Percentiles rank a stretch among this genome's conserved stretches.
phyloP scores from a whole-genome alignment of 2,797 vertebrate genomes.

The Tiaroga cobitis region DNA sequence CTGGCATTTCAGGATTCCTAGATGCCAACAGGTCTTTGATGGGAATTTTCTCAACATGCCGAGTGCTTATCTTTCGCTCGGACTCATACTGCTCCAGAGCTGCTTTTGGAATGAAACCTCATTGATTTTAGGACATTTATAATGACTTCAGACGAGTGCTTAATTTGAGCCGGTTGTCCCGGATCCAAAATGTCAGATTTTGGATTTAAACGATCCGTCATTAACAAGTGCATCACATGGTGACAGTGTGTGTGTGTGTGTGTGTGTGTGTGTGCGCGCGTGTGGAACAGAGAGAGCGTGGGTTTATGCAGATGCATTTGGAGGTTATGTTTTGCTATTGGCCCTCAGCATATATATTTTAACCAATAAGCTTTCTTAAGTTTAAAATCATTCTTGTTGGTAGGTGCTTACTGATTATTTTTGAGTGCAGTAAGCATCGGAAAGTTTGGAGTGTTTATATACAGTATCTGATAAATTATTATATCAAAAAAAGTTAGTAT shows the following conservation, averaged over 20 bases:
- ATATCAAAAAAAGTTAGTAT: neutral
- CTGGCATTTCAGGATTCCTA: slow-evolving; percentile 6
- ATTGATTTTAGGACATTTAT: neutral
- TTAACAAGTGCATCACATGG: neutral
- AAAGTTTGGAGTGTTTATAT: neutral
- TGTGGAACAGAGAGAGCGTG: neutral
- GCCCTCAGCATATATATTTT: neutral
- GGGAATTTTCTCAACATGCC: slow-evolving; percentile 21
- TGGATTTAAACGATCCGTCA: neutral
- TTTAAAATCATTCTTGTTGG: neutral
- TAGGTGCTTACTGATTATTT: neutral
- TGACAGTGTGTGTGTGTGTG: neutral
- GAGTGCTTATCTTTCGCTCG: neutral
- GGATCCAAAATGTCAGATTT: neutral
- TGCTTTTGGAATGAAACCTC: neutral
- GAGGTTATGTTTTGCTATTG: neutral
- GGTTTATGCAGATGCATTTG: neutral
- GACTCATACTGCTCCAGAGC: neutral
- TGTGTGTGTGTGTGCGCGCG: neutral
- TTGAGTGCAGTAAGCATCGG: neutral
- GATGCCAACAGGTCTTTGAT: slow-evolving; percentile 23
- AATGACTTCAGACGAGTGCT: neutral
- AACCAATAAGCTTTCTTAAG: neutral
- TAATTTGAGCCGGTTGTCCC: neutral
- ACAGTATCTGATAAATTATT: neutral